These are phyloP conservation scores for Taphrorychus bicolor DNA, from an alignment of 2,888 invertebrate species.

Conservation along the genomic window DNA sequence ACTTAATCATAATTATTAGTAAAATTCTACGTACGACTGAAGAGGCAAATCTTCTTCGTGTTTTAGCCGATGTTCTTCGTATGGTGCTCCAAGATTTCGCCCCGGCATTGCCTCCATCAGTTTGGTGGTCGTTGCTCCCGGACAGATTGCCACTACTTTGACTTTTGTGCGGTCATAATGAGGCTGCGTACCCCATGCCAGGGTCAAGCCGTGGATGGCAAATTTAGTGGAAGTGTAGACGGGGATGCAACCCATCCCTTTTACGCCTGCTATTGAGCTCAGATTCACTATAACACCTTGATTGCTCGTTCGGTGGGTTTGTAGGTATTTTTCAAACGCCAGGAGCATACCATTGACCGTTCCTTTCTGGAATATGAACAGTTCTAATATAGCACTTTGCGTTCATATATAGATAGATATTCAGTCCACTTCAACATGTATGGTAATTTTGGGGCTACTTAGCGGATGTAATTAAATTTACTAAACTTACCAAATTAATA, in stretches of 20 bases:
- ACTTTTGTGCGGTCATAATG: slow-evolving; percentile 58
- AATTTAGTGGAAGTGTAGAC: slow-evolving; percentile 29
- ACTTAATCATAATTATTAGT: too few relatives aligned
- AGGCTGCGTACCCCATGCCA: slow-evolving; percentile 17
- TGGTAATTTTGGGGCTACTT: too few relatives aligned
- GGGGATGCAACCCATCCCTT: slow-evolving; percentile 9
- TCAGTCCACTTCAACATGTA: too few relatives aligned
- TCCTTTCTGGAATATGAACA: slow-evolving; percentile 24
- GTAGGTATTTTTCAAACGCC: slow-evolving; percentile 34
- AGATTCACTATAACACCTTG: slow-evolving; percentile 26
- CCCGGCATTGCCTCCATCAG: not conserved
- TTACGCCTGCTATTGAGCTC: slow-evolving; percentile 22
- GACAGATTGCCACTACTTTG: slow-evolving; percentile 61
- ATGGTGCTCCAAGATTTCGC: slow-evolving; percentile 1
- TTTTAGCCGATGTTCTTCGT: slow-evolving; percentile 36
- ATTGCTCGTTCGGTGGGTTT: slow-evolving; percentile 10
- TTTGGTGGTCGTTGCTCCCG: slow-evolving; percentile 60
- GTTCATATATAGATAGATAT: too few relatives aligned
- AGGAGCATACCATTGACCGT: slow-evolving; percentile 28
- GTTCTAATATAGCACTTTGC: too few relatives aligned
- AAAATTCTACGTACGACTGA: slow-evolving; percentile 1
- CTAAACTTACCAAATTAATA: slow-evolving; percentile 15
- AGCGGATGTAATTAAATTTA: not conserved
- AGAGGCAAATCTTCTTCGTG: not conserved
- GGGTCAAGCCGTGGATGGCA: slow-evolving; percentile 25